Evolutionary conservation across 2,888 invertebrate genomes (phyloP), one percentile per base, ranked within the genome.

Genomic region (Panopea generosa): DNA sequence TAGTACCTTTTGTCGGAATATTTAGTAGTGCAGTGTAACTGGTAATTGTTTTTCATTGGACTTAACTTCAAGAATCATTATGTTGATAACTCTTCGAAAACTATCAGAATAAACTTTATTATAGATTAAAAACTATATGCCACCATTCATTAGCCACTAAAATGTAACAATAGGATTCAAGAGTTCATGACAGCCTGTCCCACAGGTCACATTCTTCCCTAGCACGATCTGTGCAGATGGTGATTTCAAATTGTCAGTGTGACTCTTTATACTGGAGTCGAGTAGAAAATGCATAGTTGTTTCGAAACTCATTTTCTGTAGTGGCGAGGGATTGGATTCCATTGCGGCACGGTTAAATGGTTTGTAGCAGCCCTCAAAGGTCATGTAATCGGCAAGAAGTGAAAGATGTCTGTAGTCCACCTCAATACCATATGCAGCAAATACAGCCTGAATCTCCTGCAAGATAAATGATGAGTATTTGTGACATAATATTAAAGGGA

Each of bases 231-330:
- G 95, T 88, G 97, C 96, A 0, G 98, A 98, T 0, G 98, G 97
- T 16, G 97, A 97, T 33, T 94, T 93, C 22, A 99, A 93, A 78
- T 94, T 93, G 92, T 99, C 99, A 40, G 92, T 93, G 88, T 95
- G 91, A 94, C 95, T 95, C 89, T 93, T 93, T 3, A 96, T 92
- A 0, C 96, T 95, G 0, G 97, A 96, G 66, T 95, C 95, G 86
- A 95, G 95, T 80, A 99, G 93, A 92, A 98, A 99, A 83, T 95
- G 95, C 76, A 97, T 93, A 2, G 98, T 96, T 0, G 98, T 97
- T 92, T 99, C 99, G 91, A 99, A 99, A 0, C 97, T 97, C 97
- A 99, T 99, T 93, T 99, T 98, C 92, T 99, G 99, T 20, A 99
- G 93, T 0, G 99, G 98, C 0, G 99, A 99, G 0, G 97, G 94